These are phyloP conservation scores for Bombus vancouverensis DNA, from an alignment of 1,140 invertebrate genomes.

Conservation along the genomic window DNA sequence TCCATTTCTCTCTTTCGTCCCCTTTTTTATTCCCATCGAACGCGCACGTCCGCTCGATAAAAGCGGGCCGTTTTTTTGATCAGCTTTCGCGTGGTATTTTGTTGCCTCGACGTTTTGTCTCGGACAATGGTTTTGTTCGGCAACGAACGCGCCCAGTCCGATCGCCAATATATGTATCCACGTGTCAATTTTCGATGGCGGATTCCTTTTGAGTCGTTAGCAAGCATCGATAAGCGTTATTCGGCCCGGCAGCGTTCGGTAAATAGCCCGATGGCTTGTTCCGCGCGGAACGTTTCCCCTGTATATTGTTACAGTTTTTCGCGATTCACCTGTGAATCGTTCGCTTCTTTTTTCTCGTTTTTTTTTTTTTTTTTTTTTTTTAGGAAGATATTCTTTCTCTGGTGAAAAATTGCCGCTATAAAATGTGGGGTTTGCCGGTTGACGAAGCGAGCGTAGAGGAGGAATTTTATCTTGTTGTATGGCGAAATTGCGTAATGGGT, in stretches of 20 bases:
- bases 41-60: conserved; percentile 18
- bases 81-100: conserved; percentile 43
- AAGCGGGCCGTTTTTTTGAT: conserved; percentile 37
- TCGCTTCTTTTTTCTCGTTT: no score
- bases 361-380: no score
- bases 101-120: conserved; percentile 33
- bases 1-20: neutral
- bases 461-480: neutral
- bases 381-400: neutral
- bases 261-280: conserved; percentile 11
- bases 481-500: neutral
- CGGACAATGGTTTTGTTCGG: conserved; percentile 30
- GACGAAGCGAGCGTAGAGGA: neutral
- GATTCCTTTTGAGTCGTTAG: conserved; percentile 1
- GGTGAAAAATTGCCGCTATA: neutral
- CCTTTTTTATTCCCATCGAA: conserved; percentile 14
- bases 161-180: conserved; percentile 4
- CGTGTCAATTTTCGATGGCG: conserved; percentile 38
- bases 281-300: neutral
- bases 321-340: neutral
- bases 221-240: conserved; percentile 26
- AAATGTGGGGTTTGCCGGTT: neutral
- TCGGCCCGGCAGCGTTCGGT: neutral
- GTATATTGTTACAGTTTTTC: neutral
- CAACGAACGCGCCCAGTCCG: neutral